Evolutionary conservation across 2,797 vertebrate species (phyloP), one percentile per base, ranked within the genome.

Genomic region (Sebastes oblongus): DNA sequence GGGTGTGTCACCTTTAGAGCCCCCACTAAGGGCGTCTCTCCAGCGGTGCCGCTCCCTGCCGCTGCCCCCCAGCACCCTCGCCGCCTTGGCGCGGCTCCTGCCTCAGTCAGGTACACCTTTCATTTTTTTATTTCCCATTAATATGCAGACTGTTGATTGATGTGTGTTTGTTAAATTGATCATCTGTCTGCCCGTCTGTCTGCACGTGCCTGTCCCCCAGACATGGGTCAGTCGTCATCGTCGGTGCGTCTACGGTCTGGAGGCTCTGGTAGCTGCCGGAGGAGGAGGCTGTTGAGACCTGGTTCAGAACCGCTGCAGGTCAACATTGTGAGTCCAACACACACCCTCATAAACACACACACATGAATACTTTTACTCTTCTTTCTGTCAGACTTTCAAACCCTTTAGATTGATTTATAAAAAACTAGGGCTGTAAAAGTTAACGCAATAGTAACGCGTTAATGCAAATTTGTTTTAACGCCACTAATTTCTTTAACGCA

Each of bases 291-390:
- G 64, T 88, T 97, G 62, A 96, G 95, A 90, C 95, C 96, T 9
- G 96, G 97, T 70, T 97, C 96, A n/a, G 96, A 97, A 87, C 96
- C 97, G 9, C 94, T 97, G 69, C 96, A 96, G 69, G 95, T 97
- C 86, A 96, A 97, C 88, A 90, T 97, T 86, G 96, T 98, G 95
- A 97, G 97, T 94, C 13, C 1, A 61, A 84, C 55, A 66, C 61
- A 42, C 56, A 36, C 32, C 36, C 52, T 12, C 58, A 66, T 34
- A 59, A 54, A 72, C 58, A 77, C 30, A 76, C 18, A 46, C 32
- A 52, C 61, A 68, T 54, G n/a, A 46, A 72, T 5, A 66, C 36
- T 39, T 62, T 54, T 22, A n/a, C n/a, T 25, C 58, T 58, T 50
- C 2, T 22, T 46, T 75, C 39, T 80, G 77, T 72, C 39, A 56